These are phyloP conservation scores for Atta texana DNA, from an alignment of 1,140 invertebrate genomes.

Conservation along the genomic window DNA sequence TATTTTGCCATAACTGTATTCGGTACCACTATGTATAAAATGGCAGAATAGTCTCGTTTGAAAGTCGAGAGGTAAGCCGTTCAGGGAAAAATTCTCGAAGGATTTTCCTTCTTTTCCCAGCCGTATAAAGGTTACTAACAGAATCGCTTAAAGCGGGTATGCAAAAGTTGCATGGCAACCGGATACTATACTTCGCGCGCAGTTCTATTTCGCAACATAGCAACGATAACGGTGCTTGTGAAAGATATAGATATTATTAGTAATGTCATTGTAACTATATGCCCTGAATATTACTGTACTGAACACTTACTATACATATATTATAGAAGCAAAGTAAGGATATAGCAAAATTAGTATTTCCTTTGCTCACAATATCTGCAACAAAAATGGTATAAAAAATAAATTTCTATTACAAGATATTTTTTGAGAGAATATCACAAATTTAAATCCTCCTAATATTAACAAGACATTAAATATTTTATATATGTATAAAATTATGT, in stretches of 20 bases:
- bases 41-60: conserved; percentile 43
- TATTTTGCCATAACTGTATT: conserved; percentile 32
- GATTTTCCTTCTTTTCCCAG: conserved; percentile 55
- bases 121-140: conserved; percentile 73
- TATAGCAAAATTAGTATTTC: neutral
- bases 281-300: neutral
- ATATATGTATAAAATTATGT: neutral
- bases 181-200: conserved; percentile 22
- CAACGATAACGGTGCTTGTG: neutral
- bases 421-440: neutral
- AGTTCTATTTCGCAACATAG: conserved; percentile 38
- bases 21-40: conserved; percentile 29
- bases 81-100: conserved; percentile 50
- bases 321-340: neutral
- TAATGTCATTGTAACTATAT: neutral
- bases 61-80: conserved; percentile 56
- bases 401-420: neutral
- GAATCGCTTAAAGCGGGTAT: conserved; percentile 65
- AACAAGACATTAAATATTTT: conserved; percentile 2
- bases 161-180: conserved; percentile 58
- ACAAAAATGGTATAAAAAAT: neutral
- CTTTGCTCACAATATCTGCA: neutral
- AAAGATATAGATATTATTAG: conserved; percentile 20
- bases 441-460: neutral
- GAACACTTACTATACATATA: no score